Base-by-base conservation (phyloP, 2,113 vertebrate genomes). In the Scartelaos histophorus region DNA sequence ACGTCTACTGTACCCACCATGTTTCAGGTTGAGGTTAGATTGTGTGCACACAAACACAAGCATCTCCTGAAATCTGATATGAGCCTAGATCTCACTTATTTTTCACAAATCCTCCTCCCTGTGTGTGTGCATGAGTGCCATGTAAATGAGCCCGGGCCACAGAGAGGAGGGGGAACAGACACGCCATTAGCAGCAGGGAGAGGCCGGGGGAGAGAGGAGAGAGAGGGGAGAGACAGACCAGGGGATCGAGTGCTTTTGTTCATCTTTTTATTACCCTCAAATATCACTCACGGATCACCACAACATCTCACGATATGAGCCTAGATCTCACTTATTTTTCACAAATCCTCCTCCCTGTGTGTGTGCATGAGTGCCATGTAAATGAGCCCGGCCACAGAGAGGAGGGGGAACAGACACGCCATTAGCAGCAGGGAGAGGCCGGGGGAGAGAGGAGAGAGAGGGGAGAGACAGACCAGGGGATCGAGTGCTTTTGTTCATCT, bases 401-500 rank as follows among this genome's bases (percentile, higher is more conserved):
- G 47, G 70, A 76, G 75, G 70, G 57, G 76, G 83, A 71, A 80
- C 74, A 85, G 86, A 83, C 77, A 85, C 84, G 87, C 87, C 83
- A 87, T 84, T 86, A 87, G 90, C 82, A 73, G 83, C 70, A 77
- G 84, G 84, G 75, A 84, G 80, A 86, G 88, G 76, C 81, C 17
- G 51, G 78, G 66, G 81, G 88, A 80, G 83, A 82, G 82, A 82
- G 75, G 83, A 77, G 80, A 85, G 82, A 74, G 83, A 83, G 71
- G 80, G 77, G 80, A 61, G 53, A 69, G 75, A 46, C 68, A 65
- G 71, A 65, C 71, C 77, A 85, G 89, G 87, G 91, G 92, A 92
- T 93, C 90, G 92, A 92, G 92, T 90, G 92, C 91, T 93, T 94
- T 94, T 93, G 93, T 94, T 92, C 92, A 79, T 92, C 92, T 92